Evolutionary conservation across 2,797 vertebrate species (phyloP).

Genomic region (Nyctalus aviator): DNA sequence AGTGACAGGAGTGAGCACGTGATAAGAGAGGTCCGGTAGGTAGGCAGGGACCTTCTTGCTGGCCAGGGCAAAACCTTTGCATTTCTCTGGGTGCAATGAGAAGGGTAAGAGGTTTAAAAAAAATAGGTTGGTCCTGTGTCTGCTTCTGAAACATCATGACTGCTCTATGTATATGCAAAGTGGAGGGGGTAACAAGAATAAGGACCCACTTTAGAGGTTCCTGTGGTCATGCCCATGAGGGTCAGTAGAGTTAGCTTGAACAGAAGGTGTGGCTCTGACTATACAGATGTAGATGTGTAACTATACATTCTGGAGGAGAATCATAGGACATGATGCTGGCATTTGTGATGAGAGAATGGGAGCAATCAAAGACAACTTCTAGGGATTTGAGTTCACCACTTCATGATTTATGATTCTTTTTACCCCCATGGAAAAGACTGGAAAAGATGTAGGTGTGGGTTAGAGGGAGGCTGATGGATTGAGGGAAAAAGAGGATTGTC

Average conservation of each 20-base stretch:
- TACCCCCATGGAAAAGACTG: neutral
- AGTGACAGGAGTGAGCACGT: neutral
- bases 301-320: neutral
- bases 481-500: neutral
- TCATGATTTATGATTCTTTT: neutral
- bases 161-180: neutral
- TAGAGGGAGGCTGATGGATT: neutral
- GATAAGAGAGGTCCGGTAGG: neutral
- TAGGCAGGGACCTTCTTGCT: neutral
- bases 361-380: neutral
- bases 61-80: neutral
- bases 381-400: neutral
- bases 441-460: neutral
- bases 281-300: neutral
- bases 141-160: neutral
- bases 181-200: neutral
- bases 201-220: neutral
- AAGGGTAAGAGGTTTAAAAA: neutral
- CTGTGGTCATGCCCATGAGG: neutral
- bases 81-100: neutral
- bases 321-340: neutral
- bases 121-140: neutral
- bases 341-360: neutral
- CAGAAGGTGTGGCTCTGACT: neutral
- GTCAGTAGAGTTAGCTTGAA: neutral